Percentiles rank a stretch among this genome's conserved stretches.
These are phyloP conservation scores for Triplophysa dalaica DNA, from an alignment of 2,113 vertebrate genomes.

Conservation along the genomic window DNA sequence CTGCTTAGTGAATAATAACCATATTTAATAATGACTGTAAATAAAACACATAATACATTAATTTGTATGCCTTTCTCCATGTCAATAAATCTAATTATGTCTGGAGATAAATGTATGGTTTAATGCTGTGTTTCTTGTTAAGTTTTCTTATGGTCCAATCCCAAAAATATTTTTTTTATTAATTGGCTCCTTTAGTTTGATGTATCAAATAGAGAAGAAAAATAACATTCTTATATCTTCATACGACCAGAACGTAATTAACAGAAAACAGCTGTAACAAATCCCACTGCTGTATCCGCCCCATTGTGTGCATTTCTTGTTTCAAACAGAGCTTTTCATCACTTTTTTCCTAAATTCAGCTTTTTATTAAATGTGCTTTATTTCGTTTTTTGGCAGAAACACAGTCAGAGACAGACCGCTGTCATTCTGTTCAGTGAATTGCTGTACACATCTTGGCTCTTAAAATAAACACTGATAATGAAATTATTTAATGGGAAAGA, in stretches of 20 bases:
- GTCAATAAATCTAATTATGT: background rate
- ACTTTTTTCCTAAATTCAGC: slow-evolving; percentile 4
- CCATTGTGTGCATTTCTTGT: slow-evolving; percentile 4
- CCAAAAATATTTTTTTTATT: slow-evolving; percentile 10
- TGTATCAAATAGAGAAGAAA: slow-evolving; percentile 19
- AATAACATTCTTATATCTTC: slow-evolving; percentile 5
- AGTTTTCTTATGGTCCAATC: background rate
- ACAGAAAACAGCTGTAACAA: slow-evolving; percentile 19
- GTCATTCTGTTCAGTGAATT: slow-evolving; percentile 23
- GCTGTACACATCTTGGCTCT: background rate
- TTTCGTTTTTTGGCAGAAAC: slow-evolving; percentile 6
- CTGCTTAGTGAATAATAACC: too few species aligned
- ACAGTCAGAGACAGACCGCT: background rate
- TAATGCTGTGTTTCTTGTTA: slow-evolving; percentile 27
- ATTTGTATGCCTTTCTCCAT: background rate
- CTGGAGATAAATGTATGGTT: background rate
- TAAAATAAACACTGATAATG: slow-evolving; percentile 24
- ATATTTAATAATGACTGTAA: slow-evolving; percentile 20
- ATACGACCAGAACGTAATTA: slow-evolving; percentile 1
- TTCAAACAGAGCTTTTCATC: slow-evolving; percentile 16
- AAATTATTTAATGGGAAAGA: background rate
- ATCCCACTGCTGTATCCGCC: background rate
- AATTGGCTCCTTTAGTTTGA: slow-evolving; percentile 31
- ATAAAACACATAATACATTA: background rate
- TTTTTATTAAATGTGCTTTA: slow-evolving; percentile 13